These are phyloP conservation scores for Hypomecis punctinalis DNA, from an alignment of 2,888 invertebrate species.

Conservation along the genomic window DNA sequence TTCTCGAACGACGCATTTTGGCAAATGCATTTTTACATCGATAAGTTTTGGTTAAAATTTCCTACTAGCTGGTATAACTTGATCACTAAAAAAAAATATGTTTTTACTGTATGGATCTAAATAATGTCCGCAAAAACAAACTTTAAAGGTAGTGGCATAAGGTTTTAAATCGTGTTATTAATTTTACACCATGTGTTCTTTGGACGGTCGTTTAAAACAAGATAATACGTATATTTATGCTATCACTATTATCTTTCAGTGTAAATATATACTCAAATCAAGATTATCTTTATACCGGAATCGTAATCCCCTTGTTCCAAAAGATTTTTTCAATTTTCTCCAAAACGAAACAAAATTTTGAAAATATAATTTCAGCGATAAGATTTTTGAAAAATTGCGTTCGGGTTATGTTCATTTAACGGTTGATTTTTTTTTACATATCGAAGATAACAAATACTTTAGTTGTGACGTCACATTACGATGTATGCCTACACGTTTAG, in stretches of 20 bases:
- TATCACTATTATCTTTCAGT: neutral
- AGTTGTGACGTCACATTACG: conserved; percentile 3
- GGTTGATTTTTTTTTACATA: neutral
- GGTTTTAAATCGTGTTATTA: neutral
- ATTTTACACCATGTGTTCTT: neutral
- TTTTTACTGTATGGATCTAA: neutral
- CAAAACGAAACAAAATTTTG: conserved; percentile 7
- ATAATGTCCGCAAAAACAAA: neutral
- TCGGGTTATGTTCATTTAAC: too few relatives aligned
- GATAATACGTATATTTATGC: conserved; percentile 3
- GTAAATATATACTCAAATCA: conserved; percentile 18
- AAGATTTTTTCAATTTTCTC: conserved; percentile 36
- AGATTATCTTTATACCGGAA: conserved; percentile 14
- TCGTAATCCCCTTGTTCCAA: conserved; percentile 47
- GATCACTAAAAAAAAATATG: neutral
- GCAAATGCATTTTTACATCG: conserved; percentile 28
- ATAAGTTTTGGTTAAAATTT: conserved; percentile 52
- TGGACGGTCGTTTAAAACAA: neutral
- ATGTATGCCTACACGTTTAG: neutral
- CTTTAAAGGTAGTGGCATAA: neutral
- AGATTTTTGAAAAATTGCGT: conserved; percentile 13
- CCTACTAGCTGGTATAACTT: conserved; percentile 15
- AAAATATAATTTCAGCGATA: conserved; percentile 8
- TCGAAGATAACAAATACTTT: neutral
- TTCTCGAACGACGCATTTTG: conserved; percentile 32